Evolutionary conservation across 2,888 invertebrate species (phyloP).

Genomic region (Athrips mouffetella): DNA sequence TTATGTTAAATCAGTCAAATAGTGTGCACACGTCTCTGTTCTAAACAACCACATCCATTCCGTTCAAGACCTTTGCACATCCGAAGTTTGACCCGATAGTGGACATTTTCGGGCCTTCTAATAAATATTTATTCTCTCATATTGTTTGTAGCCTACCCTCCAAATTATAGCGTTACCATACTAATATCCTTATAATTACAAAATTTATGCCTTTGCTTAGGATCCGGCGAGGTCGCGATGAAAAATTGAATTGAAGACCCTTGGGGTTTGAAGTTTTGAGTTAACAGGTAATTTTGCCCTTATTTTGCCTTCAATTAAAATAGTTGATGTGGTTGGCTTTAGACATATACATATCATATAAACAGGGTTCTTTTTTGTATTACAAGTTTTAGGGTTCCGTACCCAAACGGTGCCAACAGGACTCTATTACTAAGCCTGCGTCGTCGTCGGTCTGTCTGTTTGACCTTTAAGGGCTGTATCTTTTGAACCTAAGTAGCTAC

Average conservation of each 20-base stretch:
- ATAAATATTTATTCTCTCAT: conserved; percentile 74
- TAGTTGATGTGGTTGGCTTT: no score
- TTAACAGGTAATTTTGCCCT: not conserved
- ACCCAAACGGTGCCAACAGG: no score
- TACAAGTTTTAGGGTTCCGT: no score
- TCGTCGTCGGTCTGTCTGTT: no score
- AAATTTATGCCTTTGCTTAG: conserved; percentile 49
- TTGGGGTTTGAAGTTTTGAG: not conserved
- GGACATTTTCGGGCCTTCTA: conserved; percentile 67
- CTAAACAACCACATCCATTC: conserved; percentile 36
- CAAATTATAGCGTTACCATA: conserved; percentile 38
- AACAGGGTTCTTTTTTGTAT: no score
- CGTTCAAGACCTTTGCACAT: conserved; percentile 27
- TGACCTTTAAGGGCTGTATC: no score
- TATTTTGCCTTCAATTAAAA: no score
- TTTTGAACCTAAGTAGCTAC: no score
- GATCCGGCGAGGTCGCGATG: conserved; percentile 31
- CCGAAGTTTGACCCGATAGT: conserved; percentile 56
- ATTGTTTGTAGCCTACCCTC: conserved; percentile 51
- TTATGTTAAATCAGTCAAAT: no score
- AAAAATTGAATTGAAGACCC: conserved; percentile 22
- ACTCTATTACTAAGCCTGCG: no score
- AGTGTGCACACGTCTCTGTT: no score
- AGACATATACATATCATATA: no score
- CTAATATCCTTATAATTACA: conserved; percentile 21